These are phyloP conservation scores for Rhamnusium bicolor DNA, from an alignment of 2,888 invertebrate genomes.

Conservation along the genomic window DNA sequence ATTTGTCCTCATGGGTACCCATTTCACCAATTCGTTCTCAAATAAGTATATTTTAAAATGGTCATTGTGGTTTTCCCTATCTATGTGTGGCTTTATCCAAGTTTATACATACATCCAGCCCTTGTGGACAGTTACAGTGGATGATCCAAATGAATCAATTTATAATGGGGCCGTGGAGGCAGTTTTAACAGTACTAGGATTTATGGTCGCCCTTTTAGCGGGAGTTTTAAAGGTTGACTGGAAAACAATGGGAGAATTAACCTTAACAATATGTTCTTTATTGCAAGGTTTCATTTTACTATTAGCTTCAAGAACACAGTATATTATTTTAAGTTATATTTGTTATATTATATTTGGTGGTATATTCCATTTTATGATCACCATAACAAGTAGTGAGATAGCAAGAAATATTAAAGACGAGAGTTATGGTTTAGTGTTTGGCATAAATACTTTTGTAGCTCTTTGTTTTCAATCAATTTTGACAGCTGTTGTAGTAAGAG, in stretches of 20 bases:
- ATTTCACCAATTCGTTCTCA: slow-evolving; percentile 76
- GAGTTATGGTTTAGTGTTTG: slow-evolving; percentile 92
- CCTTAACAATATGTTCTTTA: slow-evolving; percentile 72
- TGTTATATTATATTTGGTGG: slow-evolving; percentile 84
- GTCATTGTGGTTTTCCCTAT: slow-evolving; percentile 87
- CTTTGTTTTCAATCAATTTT: slow-evolving; percentile 85
- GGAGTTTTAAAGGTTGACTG: slow-evolving; percentile 71
- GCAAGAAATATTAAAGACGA: slow-evolving; percentile 86
- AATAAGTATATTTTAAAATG: slow-evolving; percentile 78
- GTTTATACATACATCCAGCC: slow-evolving; percentile 86
- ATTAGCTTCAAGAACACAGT: slow-evolving; percentile 64
- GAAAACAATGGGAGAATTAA: slow-evolving; percentile 70
- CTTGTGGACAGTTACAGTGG: slow-evolving; percentile 83
- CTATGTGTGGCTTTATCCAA: slow-evolving; percentile 82
- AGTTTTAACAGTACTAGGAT: slow-evolving; percentile 79
- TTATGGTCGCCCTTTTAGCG: slow-evolving; percentile 75
- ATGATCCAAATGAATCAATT: slow-evolving; percentile 64
- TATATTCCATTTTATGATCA: slow-evolving; percentile 86
- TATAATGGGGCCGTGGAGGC: slow-evolving; percentile 86
- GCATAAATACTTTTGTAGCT: slow-evolving; percentile 89
- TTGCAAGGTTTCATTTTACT: slow-evolving; percentile 75
- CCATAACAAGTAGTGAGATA: slow-evolving; percentile 89
- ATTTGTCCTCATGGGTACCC: slow-evolving; percentile 73
- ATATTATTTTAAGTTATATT: slow-evolving; percentile 79
- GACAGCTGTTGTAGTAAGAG: slow-evolving; percentile 77